Evolutionary conservation across 2,888 invertebrate genomes (phyloP), one percentile per base, ranked within the genome.

Genomic region (Dolomedes plantarius): DNA sequence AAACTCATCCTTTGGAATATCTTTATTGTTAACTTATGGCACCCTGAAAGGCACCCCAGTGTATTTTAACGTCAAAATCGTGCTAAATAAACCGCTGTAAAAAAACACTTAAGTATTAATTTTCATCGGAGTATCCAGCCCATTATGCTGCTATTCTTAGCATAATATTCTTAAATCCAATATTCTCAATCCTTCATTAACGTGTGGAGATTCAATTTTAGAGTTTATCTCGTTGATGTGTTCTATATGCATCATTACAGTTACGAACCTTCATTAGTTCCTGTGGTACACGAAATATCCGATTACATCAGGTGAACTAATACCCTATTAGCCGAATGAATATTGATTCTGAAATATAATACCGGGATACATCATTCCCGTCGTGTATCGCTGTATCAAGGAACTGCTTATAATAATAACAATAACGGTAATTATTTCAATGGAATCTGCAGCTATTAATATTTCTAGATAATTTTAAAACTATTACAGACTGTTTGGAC

Each of bases 181-280:
- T 46, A 46, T 46, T 46, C 76, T 76, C 76, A 76, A 83, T 77
- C 76, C 71, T 83, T 76, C 76, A 83, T 76, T 83, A 83, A 83
- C 76, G 76, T 76, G 76, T 36, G 67, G 39, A 72, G 83, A 83
- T 83, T 83, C 83, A 83, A 83, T 83, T 83, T 83, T 83, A 76
- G 76, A 75, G 83, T 83, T 46, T 46, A 46, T 46, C 41, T 46
- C 41, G 41, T 46, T 46, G 41, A 46, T 46, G 41, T 16, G 41
- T 67, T 62, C 64, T 23, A 68, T 31, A 19, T 68, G 68, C 36
- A 28, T 68, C 46, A 39, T 29, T 71, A 77, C 64, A 71, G 76
- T 83, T 71, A 77, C 83, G 71, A 71, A 77, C 83, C 46, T 83
- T 83, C 83, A 83, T 83, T 83, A 83, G 76, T 83, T 76, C 71